Percentiles rank a stretch among this genome's conserved stretches.
Evolutionary conservation across 2,888 invertebrate genomes (phyloP).

Genomic region (Caenorhabditis doughertyi): DNA sequence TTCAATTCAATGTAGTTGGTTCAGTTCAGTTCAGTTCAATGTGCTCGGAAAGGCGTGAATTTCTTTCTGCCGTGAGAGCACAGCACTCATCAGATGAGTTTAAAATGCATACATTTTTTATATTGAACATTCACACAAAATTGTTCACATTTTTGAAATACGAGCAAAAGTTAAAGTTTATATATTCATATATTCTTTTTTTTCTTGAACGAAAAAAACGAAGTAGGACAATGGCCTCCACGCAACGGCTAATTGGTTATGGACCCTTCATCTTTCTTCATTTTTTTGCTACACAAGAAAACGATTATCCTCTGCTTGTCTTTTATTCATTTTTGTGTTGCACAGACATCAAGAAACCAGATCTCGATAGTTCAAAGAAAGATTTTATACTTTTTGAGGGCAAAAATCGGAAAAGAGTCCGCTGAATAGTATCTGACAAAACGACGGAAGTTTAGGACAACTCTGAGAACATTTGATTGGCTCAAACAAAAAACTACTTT

Average conservation of each 20-base stretch:
- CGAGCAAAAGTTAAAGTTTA: constrained; percentile 37
- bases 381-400: background rate
- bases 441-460: constrained; percentile 36
- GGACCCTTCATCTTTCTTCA: constrained; percentile 15
- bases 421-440: constrained; percentile 9
- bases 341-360: constrained; percentile 3
- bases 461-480: constrained; percentile 42
- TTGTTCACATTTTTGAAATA: constrained; percentile 29
- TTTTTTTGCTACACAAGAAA: background rate
- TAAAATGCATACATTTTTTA: constrained; percentile 60
- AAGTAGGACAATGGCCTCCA: constrained; percentile 25
- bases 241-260: constrained; percentile 49
- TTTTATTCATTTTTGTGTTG: background rate
- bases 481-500: background rate
- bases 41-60: constrained; percentile 48
- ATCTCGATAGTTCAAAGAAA: constrained; percentile 13
- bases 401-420: background rate
- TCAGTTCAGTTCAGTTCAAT: constrained; percentile 31
- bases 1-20: constrained; percentile 18
- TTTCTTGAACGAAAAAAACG: background rate
- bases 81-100: constrained; percentile 59
- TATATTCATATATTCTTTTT: constrained; percentile 1
- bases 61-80: constrained; percentile 40
- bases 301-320: background rate
- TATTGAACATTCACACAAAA: constrained; percentile 45